Base-by-base conservation (phyloP, 2,113 vertebrate genomes). In the Odontesthes bonariensis region DNA sequence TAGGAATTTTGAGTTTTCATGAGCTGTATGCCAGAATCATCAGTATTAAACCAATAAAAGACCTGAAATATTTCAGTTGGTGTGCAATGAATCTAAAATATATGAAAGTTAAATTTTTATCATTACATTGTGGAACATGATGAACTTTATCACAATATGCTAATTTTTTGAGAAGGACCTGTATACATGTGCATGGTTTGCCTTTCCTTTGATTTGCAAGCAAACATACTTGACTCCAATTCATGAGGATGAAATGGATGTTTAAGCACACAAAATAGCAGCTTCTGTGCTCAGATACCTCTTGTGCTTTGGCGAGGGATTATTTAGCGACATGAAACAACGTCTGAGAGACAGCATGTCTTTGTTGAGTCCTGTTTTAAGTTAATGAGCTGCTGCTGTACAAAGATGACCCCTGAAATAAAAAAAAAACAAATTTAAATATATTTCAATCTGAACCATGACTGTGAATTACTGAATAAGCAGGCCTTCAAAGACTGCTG, bases 391-490 rank as follows among this genome's bases (percentile, higher is more conserved):
- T 57, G 53, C 73, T 66, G 59, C 40, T 44, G 57, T 19, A 32
- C 64, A 52, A 32, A 17, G 20, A 46, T 67, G 55, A 66, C 16
- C 32, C 27, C 40, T 51, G 7, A 47, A 20, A 78, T 79, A 38
- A 72, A 75, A 71, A 59, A 67, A 49, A 49, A 38, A 38, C 6
- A 3, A 7, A 5, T 4, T 14, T 62, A 31, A 66, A 56, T 74
- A 17, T 44, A 22, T 38, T 72, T 33, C 58, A 32, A 51, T 73
- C 42, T 77, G 57, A 79, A 73, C 53, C 52, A 52, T 71, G 35
- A 78, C 38, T 27, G 64, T 33, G 73, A 83, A 69, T 60, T 23
- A 76, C 65, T 77, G 81, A 80, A 80, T 69, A 81, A 80, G 62
- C 67, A 78, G 62, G 20, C 76, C 57, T 73, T 54, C 27, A 65